Percentiles rank a stretch among this genome's conserved stretches.
These are phyloP conservation scores for Sesia apiformis DNA, from an alignment of 2,888 invertebrate genomes.

Conservation along the genomic window DNA sequence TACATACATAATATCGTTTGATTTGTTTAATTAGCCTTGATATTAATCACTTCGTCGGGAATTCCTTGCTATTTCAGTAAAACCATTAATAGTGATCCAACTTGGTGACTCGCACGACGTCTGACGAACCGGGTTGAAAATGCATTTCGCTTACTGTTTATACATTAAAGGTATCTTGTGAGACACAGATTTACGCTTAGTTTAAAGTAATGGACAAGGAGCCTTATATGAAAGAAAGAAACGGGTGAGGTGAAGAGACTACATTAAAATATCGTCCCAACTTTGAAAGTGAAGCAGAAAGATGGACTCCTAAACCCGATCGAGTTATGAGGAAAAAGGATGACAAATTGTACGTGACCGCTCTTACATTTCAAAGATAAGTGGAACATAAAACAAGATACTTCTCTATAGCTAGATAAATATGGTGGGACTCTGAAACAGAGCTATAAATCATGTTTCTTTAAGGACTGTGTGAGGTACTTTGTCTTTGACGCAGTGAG, in stretches of 20 bases:
- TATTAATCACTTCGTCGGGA: background rate
- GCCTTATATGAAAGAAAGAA: slow-evolving; percentile 20
- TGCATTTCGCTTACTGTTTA: no score
- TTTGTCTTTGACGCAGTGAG: slow-evolving; percentile 27
- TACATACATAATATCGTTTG: no score
- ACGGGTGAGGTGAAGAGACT: slow-evolving; percentile 16
- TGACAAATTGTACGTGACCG: slow-evolving; percentile 39
- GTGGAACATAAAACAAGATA: slow-evolving; percentile 22
- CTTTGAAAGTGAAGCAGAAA: slow-evolving; percentile 17
- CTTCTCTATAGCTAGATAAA: slow-evolving; percentile 17
- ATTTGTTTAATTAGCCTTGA: background rate
- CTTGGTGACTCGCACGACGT: no score
- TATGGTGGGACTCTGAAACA: slow-evolving; percentile 2
- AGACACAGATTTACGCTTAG: slow-evolving; percentile 27
- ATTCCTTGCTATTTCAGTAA: background rate
- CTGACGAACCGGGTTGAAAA: no score
- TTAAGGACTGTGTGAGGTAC: slow-evolving; percentile 20
- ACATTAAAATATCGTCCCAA: slow-evolving; percentile 19
- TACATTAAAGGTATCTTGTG: slow-evolving; percentile 14
- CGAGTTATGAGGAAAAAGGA: slow-evolving; percentile 27
- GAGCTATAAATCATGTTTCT: slow-evolving; percentile 29
- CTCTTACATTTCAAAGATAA: slow-evolving; percentile 41
- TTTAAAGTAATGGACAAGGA: slow-evolving; percentile 5
- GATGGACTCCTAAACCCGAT: slow-evolving; percentile 18
- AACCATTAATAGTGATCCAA: background rate